Base-by-base conservation (phyloP, 2,113 vertebrate genomes). In the Lophius piscatorius region DNA sequence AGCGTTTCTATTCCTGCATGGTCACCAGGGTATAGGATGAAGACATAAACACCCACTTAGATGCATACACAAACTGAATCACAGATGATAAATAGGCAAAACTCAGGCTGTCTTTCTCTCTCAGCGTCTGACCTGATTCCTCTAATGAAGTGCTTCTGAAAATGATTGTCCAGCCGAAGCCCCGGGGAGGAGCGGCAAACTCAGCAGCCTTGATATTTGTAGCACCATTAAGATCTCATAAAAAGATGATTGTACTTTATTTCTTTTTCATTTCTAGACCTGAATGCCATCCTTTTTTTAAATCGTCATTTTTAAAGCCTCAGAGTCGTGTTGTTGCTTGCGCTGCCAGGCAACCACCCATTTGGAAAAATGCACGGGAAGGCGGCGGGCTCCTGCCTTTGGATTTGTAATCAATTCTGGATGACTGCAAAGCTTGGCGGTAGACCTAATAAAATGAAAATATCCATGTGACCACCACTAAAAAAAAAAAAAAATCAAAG, bases 41-140 rank as follows among this genome's bases (percentile, higher is more conserved):
- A 33, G 45, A 54, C 18, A 31, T 18, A 40, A 20, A 44, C 7
- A 31, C 2, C 4, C 1, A 57, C 41, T 17, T 2, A 39, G 24
- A 63, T 47, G 24, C 29, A 58, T 4, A 54, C 22, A 52, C 33
- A 52, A 29, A 21, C 55, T 36, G 3, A 65, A 58, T 42, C 45
- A 31, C 7, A 39, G 3, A 49, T 6, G 33, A 46, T 9, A 47
- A 13, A 60, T 21, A 35, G 39, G 28, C 13, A 39, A 58, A n/a
- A 63, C 38, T 55, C 29, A 33, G 24, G 8, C 5, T 3, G 5
- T n/a, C 18, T 11, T 22, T 34, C 24, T 18, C 26, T 23, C 36
- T 40, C 40, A 48, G 33, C 23, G 24, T 74, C 65, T 83, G 81
- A 89, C 89, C 83, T 75, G 70, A 81, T 87, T 88, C 71, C 50